These are phyloP conservation scores for Hypocryptadius cinnamomeus DNA, from an alignment of 2,113 vertebrate genomes.

Conservation along the genomic window DNA sequence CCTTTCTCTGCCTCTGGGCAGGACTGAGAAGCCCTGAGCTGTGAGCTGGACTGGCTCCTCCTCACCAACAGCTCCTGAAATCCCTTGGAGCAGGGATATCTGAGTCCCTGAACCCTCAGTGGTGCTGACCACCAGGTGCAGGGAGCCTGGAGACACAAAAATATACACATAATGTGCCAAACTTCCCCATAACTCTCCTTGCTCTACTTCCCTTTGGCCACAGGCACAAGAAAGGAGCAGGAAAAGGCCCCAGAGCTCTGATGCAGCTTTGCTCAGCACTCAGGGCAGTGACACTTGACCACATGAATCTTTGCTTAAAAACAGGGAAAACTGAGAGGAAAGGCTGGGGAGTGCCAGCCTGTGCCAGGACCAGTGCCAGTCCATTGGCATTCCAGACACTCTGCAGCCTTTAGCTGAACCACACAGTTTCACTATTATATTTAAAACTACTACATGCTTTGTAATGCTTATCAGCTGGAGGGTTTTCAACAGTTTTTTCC, in stretches of 20 bases:
- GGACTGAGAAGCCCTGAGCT: not conserved
- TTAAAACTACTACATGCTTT: constrained; percentile 53
- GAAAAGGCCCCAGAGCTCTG: not conserved
- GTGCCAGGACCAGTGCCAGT: not conserved
- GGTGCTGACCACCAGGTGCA: not conserved
- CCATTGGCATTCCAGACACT: not conserved
- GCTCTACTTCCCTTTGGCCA: not conserved
- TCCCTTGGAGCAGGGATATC: not conserved
- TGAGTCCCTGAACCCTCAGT: not conserved
- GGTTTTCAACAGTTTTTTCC: constrained; percentile 49
- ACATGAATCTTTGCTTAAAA: not conserved
- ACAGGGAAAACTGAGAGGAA: not conserved
- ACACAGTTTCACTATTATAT: constrained; percentile 26
- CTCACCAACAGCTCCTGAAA: not conserved
- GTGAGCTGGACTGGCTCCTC: not conserved
- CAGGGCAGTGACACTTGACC: not conserved
- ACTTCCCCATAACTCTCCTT: not conserved
- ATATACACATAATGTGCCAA: accelerated
- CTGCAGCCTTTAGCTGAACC: constrained; percentile 13
- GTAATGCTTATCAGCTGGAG: constrained; percentile 61
- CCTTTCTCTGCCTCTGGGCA: not conserved
- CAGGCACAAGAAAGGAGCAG: not conserved
- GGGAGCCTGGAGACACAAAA: not conserved
- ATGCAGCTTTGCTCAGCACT: not conserved
- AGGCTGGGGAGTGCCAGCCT: not conserved